A percentile compares a stretch with the other conserved stretches of the same genome.
Conservation (phyloP, 1,140 invertebrate genomes). For the Trissolcus basalis region DNA sequence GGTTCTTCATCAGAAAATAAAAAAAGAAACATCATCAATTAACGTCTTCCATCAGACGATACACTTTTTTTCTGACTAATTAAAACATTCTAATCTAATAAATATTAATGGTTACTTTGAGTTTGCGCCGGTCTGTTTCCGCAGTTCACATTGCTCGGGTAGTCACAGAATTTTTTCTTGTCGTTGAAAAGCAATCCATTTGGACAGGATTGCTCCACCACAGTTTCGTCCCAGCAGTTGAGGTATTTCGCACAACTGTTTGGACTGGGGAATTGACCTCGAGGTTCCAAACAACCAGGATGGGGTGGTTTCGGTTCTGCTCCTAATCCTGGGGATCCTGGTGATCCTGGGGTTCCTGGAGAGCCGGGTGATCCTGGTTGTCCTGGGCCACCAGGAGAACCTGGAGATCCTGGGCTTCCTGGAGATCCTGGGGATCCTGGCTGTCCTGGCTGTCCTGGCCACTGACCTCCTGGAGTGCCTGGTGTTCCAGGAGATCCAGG, state of each 20-base stretch:
- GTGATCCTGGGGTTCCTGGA: not conserved
- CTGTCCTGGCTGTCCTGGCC: conserved; percentile 27
- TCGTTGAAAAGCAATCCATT: conserved; percentile 79
- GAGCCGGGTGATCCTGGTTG: conserved; percentile 57
- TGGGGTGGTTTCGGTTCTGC: conserved; percentile 24
- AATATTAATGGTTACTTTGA: conserved; percentile 63
- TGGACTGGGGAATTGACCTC: conserved; percentile 80
- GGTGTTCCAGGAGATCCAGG: conserved; percentile 57
- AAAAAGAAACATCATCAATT: conserved; percentile 2
- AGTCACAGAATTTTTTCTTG: conserved; percentile 80
- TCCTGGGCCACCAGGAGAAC: conserved; percentile 7
- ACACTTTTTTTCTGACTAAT: too few relatives aligned
- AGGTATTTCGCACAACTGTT: conserved; percentile 80
- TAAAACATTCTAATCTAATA: not conserved
- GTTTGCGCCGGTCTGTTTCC: conserved; percentile 72
- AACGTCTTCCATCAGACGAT: too few relatives aligned
- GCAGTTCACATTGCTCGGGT: conserved; percentile 80
- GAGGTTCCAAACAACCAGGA: conserved; percentile 59
- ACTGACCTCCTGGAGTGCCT: conserved; percentile 34
- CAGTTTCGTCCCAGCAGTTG: conserved; percentile 84
- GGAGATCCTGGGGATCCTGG: conserved; percentile 40
- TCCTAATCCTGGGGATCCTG: too few relatives aligned
- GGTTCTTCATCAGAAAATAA: conserved; percentile 63
- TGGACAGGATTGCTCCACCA: conserved; percentile 81
- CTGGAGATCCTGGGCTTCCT: conserved; percentile 11